Percentiles rank a stretch among this genome's conserved stretches.
Conservation (phyloP, 2,888 invertebrate species). For the Ecdyonurus torrentis region DNA sequence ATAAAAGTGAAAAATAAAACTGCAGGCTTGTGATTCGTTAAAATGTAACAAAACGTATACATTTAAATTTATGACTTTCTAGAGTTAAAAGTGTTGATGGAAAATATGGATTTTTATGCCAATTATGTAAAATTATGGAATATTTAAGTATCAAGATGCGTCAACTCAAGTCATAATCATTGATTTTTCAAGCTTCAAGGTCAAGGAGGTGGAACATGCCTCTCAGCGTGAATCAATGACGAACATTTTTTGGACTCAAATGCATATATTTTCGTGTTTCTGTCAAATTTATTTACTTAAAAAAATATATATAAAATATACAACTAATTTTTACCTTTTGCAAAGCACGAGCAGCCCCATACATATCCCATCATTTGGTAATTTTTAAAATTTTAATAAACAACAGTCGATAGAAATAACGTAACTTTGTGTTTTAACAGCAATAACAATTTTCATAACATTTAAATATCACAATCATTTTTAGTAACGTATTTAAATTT, state of each 20-base stretch:
- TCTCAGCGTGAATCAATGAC: conserved; percentile 9
- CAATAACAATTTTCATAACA: background rate
- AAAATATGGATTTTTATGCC: too few relatives aligned
- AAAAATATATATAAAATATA: background rate
- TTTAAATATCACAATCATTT: background rate
- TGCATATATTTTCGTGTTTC: too few relatives aligned
- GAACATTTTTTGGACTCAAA: background rate
- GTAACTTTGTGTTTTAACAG: background rate
- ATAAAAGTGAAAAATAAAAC: too few relatives aligned
- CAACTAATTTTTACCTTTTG: conserved; percentile 45
- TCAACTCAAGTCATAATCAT: background rate
- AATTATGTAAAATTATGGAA: too few relatives aligned
- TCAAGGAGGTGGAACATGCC: background rate
- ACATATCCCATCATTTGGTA: conserved; percentile 71
- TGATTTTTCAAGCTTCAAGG: background rate
- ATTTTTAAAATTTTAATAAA: background rate
- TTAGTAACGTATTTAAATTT: background rate
- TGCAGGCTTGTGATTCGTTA: too few relatives aligned
- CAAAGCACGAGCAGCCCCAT: conserved; percentile 81
- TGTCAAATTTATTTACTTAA: background rate
- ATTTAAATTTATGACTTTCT: too few relatives aligned
- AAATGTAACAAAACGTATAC: too few relatives aligned
- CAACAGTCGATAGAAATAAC: background rate
- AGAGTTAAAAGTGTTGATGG: too few relatives aligned
- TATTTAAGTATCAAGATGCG: too few relatives aligned